Evolutionary conservation across 2,888 invertebrate genomes (phyloP).

Genomic region (Drosophila heteroneura): DNA sequence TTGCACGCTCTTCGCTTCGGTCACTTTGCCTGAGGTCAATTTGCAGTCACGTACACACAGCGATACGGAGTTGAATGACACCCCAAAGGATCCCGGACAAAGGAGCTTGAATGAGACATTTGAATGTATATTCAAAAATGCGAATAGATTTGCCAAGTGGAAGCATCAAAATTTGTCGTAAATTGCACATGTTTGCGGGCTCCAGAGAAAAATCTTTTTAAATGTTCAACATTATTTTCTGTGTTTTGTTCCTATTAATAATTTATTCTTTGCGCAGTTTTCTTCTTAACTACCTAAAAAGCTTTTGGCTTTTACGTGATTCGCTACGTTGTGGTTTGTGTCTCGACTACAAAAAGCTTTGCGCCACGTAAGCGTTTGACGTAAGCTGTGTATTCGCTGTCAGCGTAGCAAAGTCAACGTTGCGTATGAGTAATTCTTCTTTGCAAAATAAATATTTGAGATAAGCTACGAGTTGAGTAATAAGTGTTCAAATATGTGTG

Average conservation of each 20-base stretch:
- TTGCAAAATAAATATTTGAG: constrained; percentile 21
- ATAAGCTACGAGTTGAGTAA: constrained; percentile 32
- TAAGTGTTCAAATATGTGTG: constrained; percentile 16
- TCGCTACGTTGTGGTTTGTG: constrained; percentile 45
- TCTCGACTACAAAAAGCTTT: constrained; percentile 36
- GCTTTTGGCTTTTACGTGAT: constrained; percentile 20
- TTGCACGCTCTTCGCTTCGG: constrained; percentile 31
- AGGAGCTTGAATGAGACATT: constrained; percentile 12
- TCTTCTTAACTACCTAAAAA: background rate
- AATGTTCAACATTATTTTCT: background rate
- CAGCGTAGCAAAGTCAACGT: constrained; percentile 5
- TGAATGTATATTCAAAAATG: constrained; percentile 14
- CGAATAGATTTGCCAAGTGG: background rate
- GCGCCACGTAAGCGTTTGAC: constrained; percentile 10
- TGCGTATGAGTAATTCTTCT: constrained; percentile 64
- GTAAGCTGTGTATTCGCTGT: constrained; percentile 34
- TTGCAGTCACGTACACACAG: constrained; percentile 57
- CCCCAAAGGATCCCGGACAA: constrained; percentile 30
- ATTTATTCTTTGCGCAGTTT: background rate
- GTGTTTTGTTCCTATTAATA: background rate
- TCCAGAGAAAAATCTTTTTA: background rate
- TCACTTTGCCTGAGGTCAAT: constrained; percentile 57
- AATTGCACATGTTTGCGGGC: constrained; percentile 19
- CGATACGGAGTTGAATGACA: constrained; percentile 63
- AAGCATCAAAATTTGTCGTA: constrained; percentile 19